Evolutionary conservation across 2,888 invertebrate species (phyloP), one percentile per base, ranked within the genome.

Genomic region (Odontocolon sp.): DNA sequence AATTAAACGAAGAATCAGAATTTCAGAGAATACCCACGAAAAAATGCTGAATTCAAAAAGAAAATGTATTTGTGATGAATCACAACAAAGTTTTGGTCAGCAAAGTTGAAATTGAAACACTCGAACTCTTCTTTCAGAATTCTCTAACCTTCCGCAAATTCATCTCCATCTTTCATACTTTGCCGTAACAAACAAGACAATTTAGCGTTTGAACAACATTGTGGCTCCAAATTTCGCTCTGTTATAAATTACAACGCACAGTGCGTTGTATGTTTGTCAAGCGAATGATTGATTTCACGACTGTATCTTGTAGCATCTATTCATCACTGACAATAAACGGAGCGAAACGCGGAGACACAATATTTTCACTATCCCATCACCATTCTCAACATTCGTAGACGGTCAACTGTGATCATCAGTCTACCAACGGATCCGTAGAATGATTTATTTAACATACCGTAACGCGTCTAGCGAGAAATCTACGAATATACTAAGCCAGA

Each of bases 391-490:
- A 21, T 57, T 57, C 23, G 11, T 38, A 9, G 40, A 11, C 5
- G 16, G 40, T 40, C 56, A 57, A 38, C 56, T 4, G 23, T 14
- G 14, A 26, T 16, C 8, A 28, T 14, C 8, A 26, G 5, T 28
- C 52, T 31, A 6, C n/a, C 16, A 5, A 14, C 33, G 6, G 21
- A 38, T n/a, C 42, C 31, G 45, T 11, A n/a, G 45, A 54, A 67
- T 56, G 67, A 67, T 56, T 67, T 67, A 67, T 52, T 23, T n/a
- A 31, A 67, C 36, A 40, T 40, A 56, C 23, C 33, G 31, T 38
- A 67, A 56, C 2, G 42, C 31, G 14, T 54, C 45, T 11, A 14
- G 23, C 11, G 23, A 52, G 6, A 52, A 40, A 42, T n/a, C n/a
- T n/a, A n/a, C n/a, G n/a, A n/a, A n/a, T n/a, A n/a, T n/a, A n/a